Percentiles rank a stretch among this genome's conserved stretches.
Conservation (phyloP, 2,113 vertebrate genomes). For the Oncorhynchus masou region DNA sequence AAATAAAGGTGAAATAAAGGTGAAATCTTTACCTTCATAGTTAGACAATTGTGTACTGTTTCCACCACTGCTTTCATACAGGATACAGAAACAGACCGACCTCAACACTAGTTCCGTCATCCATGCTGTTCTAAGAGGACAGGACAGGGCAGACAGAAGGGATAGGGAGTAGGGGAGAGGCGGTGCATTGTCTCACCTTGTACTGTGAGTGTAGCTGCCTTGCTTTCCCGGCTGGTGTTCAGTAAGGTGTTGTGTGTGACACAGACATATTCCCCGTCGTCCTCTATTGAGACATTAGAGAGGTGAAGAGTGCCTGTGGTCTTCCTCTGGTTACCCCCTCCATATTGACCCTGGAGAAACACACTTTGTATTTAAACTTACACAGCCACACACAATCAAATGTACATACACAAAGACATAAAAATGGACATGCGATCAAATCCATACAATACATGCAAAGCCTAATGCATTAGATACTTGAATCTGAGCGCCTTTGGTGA, state of each 20-base stretch:
- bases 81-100: not conserved
- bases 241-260: constrained; percentile 66
- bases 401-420: not conserved
- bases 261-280: constrained; percentile 71
- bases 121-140: not conserved
- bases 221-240: constrained; percentile 63
- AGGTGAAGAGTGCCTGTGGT: constrained; percentile 72
- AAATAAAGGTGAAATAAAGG: too few species aligned
- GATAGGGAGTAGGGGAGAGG: not conserved
- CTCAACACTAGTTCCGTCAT: not conserved
- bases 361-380: not conserved
- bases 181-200: constrained; percentile 46
- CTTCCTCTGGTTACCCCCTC: constrained; percentile 71
- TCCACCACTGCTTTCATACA: not conserved
- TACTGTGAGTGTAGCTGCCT: constrained; percentile 65
- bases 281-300: constrained; percentile 62
- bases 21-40: too few species aligned
- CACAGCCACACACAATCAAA: not conserved
- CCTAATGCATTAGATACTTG: constrained; percentile 55
- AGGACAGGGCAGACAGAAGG: not conserved
- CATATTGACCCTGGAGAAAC: constrained; percentile 69
- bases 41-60: too few species aligned
- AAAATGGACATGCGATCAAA: not conserved
- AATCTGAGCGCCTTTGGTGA: constrained; percentile 66
- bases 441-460: too few species aligned